These are phyloP conservation scores for Mythimna impura DNA, from an alignment of 2,888 invertebrate species.

Conservation along the genomic window DNA sequence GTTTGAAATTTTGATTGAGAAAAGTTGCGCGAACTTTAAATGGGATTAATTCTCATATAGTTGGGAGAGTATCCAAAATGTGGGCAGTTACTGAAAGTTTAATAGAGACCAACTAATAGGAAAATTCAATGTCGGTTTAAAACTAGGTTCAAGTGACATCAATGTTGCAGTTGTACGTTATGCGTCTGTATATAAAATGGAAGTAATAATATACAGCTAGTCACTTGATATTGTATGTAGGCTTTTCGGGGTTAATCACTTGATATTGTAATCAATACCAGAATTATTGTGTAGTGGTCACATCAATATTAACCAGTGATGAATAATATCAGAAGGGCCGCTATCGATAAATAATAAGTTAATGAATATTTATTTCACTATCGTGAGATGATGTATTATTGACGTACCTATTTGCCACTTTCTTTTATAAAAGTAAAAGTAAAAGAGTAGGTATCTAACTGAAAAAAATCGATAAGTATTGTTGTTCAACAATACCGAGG, in stretches of 20 bases:
- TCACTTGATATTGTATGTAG: too few relatives aligned
- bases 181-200: neutral
- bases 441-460: neutral
- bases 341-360: constrained; percentile 30
- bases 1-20: constrained; percentile 22
- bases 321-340: constrained; percentile 2
- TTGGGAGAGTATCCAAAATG: constrained; percentile 23
- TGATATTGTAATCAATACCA: constrained; percentile 25
- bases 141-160: constrained; percentile 1
- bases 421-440: neutral
- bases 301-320: constrained; percentile 30
- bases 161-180: neutral
- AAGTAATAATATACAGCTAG: neutral
- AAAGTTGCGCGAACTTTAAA: constrained; percentile 30
- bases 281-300: neutral
- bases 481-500: neutral
- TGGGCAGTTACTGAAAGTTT: constrained; percentile 20
- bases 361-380: constrained; percentile 28
- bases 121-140: neutral
- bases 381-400: constrained; percentile 5
- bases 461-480: constrained; percentile 6
- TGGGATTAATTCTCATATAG: constrained; percentile 16
- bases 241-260: neutral
- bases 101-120: neutral
- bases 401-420: neutral